Evolutionary conservation across 2,113 vertebrate genomes (phyloP), one percentile per base, ranked within the genome.

Genomic region (Rhinolophus ferrumequinum): DNA sequence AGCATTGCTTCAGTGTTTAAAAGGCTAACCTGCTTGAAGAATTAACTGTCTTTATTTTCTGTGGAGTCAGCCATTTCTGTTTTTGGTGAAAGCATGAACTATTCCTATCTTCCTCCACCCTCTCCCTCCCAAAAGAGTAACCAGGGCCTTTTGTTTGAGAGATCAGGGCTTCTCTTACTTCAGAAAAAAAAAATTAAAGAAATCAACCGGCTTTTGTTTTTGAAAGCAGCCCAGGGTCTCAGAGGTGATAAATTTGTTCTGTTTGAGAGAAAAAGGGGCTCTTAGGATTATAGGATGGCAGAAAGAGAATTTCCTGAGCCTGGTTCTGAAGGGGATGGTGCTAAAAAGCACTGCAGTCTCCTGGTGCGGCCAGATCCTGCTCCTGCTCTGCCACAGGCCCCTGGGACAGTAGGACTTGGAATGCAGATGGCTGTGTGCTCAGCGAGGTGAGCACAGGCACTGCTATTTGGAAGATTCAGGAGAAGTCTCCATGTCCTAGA

Each of bases 171-270:
- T 93, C 38, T 54, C 19, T 9, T 5, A 69, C 16, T 33, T 69
- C 26, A 64, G n/a, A 67, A 60, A 77, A 84, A 75, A 91, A 41
- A 54, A 30, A 88, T 16, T 22, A 56, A 56, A 33, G 3, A 84
- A 80, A 86, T 54, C 35, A 92, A 85, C 2, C 85, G 22, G 14
- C 22, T 92, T 94, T 90, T 67, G 67, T 67, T 92, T 94, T 90
- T 82, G 1, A 86, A 96, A 77, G 60, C 56, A 90, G 26, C 9
- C 21, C 11, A 62, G 35, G 15, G 9, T 67, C 44, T 89, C 30
- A 69, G 80, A 92, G 47, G n/a, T 24, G 33, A 58, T 41, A 54
- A 41, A 80, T 11, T 7, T 92, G 70, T 87, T 86, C 83, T 92
- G 19, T 44, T 41, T 93, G 56, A 83, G 64, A 80, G 41, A 62